These are phyloP conservation scores for Andricus curvator DNA, from an alignment of 2,888 invertebrate genomes.

Conservation along the genomic window DNA sequence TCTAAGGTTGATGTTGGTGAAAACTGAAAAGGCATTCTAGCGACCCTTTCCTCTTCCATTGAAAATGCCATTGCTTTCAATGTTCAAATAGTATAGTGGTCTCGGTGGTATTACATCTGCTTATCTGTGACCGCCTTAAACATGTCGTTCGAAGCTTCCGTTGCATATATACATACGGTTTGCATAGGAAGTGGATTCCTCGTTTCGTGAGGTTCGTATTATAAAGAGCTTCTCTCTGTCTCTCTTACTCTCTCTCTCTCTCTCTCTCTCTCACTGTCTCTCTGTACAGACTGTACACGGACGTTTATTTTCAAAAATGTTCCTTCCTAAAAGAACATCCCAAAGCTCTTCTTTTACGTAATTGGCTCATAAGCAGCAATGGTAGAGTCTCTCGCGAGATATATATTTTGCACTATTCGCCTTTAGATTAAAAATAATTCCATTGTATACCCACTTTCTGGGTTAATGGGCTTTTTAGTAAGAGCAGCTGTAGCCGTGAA, in stretches of 20 bases:
- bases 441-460: not conserved
- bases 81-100: not conserved
- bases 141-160: conserved; percentile 58
- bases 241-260: not conserved
- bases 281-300: not conserved
- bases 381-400: not conserved
- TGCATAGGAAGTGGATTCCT: conserved; percentile 61
- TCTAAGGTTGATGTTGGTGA: conserved; percentile 1
- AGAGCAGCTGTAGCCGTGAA: not conserved
- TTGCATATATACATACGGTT: conserved; percentile 60
- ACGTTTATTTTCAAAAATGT: conserved; percentile 18
- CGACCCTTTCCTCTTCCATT: not conserved
- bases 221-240: not conserved
- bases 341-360: not conserved
- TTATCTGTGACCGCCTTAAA: conserved; percentile 58
- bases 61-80: conserved; percentile 11
- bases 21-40: not conserved
- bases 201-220: conserved; percentile 13
- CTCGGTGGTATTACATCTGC: conserved; percentile 54
- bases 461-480: conserved; percentile 8
- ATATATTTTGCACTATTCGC: not conserved
- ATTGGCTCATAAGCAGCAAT: conserved; percentile 13
- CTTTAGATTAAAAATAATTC: conserved; percentile 3
- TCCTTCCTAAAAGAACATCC: conserved; percentile 5
- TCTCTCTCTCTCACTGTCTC: not conserved